Percentiles rank a stretch among this genome's conserved stretches.
Conservation (phyloP, 2,797 vertebrate genomes). For the Iguana delicatissima region DNA sequence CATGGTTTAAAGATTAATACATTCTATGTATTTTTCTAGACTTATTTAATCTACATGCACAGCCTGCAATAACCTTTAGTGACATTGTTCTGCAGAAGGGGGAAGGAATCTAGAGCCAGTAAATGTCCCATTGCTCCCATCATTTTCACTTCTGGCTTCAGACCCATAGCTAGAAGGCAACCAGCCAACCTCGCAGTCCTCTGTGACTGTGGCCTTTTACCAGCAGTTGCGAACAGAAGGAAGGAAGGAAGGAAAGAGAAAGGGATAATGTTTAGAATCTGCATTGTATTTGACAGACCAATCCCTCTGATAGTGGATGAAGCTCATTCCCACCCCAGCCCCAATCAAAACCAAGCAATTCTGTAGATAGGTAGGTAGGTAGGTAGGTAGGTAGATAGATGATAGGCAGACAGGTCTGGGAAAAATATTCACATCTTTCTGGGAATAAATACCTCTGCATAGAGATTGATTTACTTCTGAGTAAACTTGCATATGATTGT, state of each 20-base stretch:
- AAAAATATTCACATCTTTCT: not conserved
- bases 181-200: not conserved
- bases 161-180: constrained; percentile 15
- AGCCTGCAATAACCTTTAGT: constrained; percentile 33
- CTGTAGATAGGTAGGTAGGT: too few relatives aligned
- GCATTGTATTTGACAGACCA: not conserved
- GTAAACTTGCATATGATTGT: not conserved
- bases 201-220: constrained; percentile 12
- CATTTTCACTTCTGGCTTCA: constrained; percentile 43
- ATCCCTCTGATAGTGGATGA: not conserved
- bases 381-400: too few relatives aligned
- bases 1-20: not conserved
- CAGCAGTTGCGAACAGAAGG: constrained; percentile 10
- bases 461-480: not conserved
- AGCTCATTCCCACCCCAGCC: too few relatives aligned
- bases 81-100: constrained; percentile 26
- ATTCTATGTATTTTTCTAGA: constrained; percentile 10
- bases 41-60: not conserved
- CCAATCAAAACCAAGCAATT: too few relatives aligned
- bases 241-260: not conserved
- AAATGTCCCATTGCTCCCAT: not conserved
- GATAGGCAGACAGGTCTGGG: too few relatives aligned
- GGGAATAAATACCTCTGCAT: not conserved
- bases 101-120: constrained; percentile 1
- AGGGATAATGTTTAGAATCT: not conserved